A percentile compares a stretch with the other conserved stretches of the same genome.
These are phyloP conservation scores for Torymus tubicola DNA, from an alignment of 2,888 invertebrate species.

Conservation along the genomic window DNA sequence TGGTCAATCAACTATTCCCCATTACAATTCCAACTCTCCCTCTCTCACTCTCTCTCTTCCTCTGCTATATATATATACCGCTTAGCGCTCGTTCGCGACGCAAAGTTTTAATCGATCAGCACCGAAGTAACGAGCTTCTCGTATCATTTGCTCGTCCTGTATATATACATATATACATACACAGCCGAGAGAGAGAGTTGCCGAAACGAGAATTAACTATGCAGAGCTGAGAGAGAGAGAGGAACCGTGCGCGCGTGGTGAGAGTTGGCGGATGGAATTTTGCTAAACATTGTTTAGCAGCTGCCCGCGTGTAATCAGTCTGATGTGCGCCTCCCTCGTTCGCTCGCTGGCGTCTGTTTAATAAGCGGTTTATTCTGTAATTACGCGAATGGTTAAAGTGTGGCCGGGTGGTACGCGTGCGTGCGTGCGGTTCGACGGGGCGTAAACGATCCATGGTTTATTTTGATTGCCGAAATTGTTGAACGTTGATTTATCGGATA, in stretches of 20 bases:
- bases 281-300: conserved; percentile 1
- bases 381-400: not conserved
- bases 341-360: not conserved
- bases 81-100: not conserved
- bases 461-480: too few relatives aligned
- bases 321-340: not conserved
- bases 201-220: too few relatives aligned
- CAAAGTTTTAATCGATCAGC: conserved; percentile 39
- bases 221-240: too few relatives aligned
- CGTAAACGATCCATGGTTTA: too few relatives aligned
- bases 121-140: conserved; percentile 17
- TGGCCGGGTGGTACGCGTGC: not conserved
- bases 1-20: conserved; percentile 26
- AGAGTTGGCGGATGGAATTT: not conserved
- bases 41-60: not conserved
- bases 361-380: conserved; percentile 17
- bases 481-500: too few relatives aligned
- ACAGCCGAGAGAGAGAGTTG: too few relatives aligned
- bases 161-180: too few relatives aligned
- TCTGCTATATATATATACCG: not conserved
- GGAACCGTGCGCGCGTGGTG: not conserved
- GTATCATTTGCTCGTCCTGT: not conserved
- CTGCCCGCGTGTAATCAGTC: not conserved
- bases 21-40: conserved; percentile 15
- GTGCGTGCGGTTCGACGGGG: too few relatives aligned